These are phyloP conservation scores for Sorex maritimensis DNA, from an alignment of 2,797 vertebrate genomes.

Conservation along the genomic window DNA sequence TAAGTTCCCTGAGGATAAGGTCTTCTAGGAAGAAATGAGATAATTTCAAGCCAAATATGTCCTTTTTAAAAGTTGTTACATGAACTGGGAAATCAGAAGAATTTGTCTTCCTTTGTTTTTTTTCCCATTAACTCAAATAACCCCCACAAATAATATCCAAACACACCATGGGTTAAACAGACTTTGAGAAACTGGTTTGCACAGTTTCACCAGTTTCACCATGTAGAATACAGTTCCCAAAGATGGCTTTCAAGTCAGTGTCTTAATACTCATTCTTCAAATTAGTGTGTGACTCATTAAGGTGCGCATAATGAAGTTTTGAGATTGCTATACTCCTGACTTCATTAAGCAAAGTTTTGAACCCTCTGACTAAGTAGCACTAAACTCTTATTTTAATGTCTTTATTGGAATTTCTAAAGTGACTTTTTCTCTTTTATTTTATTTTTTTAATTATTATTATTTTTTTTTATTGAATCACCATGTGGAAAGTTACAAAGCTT, in stretches of 20 bases:
- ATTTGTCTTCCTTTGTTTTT: not conserved
- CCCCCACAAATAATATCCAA: not conserved
- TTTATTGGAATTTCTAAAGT: conserved; percentile 23
- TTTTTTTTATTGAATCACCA: too few species aligned
- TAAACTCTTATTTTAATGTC: not conserved
- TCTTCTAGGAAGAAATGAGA: not conserved
- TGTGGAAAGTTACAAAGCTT: too few species aligned
- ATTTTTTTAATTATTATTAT: too few species aligned
- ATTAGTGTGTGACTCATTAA: not conserved
- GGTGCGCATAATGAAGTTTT: not conserved
- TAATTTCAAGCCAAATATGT: not conserved
- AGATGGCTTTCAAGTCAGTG: not conserved
- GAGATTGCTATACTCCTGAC: not conserved
- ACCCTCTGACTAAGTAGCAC: not conserved
- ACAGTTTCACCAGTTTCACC: too few species aligned
- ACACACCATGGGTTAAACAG: not conserved
- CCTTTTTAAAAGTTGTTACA: not conserved
- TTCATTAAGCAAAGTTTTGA: not conserved
- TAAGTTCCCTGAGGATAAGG: not conserved
- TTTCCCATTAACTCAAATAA: not conserved
- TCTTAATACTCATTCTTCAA: not conserved
- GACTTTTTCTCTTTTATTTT: not conserved
- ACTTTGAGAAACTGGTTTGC: not conserved
- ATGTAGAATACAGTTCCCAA: not conserved
- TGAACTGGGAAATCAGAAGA: not conserved